phyloP scores from a whole-genome alignment of 2,888 invertebrate genomes.

The Trilocha varians region DNA sequence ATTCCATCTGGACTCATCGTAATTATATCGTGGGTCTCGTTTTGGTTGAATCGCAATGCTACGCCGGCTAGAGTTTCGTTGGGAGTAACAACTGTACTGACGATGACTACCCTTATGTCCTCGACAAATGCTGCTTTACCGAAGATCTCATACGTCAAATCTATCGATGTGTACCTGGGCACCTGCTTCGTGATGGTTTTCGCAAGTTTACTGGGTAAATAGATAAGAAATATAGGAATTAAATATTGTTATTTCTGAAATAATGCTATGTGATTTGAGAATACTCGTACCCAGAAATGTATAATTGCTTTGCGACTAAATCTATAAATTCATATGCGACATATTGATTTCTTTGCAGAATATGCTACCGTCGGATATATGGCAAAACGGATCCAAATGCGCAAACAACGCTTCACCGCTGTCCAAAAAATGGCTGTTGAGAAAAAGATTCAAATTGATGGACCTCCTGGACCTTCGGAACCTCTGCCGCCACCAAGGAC shows the following conservation, averaged over 20 bases:
- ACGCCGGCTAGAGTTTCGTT: slow-evolving; percentile 95
- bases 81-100: slow-evolving; percentile 96
- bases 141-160: slow-evolving; percentile 98
- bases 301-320: no score
- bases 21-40: slow-evolving; percentile 97
- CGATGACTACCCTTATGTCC: slow-evolving; percentile 98
- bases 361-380: slow-evolving; percentile 98
- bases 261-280: no score
- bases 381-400: slow-evolving; percentile 97
- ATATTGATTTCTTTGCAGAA: slow-evolving; percentile 73
- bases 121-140: slow-evolving; percentile 97
- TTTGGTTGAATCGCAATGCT: slow-evolving; percentile 96
- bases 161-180: slow-evolving; percentile 97
- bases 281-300: no score
- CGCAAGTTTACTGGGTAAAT: slow-evolving; percentile 93
- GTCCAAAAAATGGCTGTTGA: slow-evolving; percentile 93
- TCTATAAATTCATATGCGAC: no score
- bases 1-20: slow-evolving; percentile 97
- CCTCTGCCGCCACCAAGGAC: slow-evolving; percentile 75
- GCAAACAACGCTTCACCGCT: slow-evolving; percentile 91
- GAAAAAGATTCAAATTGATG: slow-evolving; percentile 88
- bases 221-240: neutral
- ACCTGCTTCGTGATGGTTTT: slow-evolving; percentile 99
- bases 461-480: slow-evolving; percentile 77
- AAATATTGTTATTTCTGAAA: slow-evolving; percentile 5